Conservation (phyloP, 2,888 invertebrate genomes). For the Odontocolon sp. region DNA sequence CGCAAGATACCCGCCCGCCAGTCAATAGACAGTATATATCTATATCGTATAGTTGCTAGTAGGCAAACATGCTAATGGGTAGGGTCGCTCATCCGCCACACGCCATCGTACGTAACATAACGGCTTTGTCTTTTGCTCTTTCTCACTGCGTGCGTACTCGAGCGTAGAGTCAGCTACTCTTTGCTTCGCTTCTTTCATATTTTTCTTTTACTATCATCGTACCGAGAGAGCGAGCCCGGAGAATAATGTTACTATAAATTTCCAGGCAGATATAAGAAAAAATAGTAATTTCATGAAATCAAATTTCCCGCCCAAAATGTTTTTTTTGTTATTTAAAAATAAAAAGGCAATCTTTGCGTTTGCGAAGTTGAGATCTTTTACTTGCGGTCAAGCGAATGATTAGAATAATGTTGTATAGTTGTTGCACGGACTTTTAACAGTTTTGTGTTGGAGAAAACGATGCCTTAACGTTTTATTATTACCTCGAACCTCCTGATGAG, state of each 20-base stretch:
- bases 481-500: constrained; percentile 35
- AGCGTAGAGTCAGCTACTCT: constrained; percentile 31
- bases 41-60: constrained; percentile 54
- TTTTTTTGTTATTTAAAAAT: too few species aligned
- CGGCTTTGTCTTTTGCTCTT: constrained; percentile 59
- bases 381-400: too few species aligned
- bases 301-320: too few species aligned
- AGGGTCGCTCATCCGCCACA: constrained; percentile 63
- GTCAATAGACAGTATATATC: constrained; percentile 31
- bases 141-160: constrained; percentile 54
- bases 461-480: constrained; percentile 18
- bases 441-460: neutral
- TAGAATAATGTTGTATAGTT: too few species aligned
- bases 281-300: too few species aligned
- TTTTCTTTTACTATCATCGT: constrained; percentile 16
- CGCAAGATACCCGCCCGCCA: constrained; percentile 26
- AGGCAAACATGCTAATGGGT: constrained; percentile 63
- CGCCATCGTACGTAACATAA: constrained; percentile 60
- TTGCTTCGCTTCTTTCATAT: neutral
- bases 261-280: too few species aligned
- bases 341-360: too few species aligned
- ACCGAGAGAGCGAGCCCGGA: neutral
- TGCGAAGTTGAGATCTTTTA: too few species aligned
- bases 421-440: neutral
- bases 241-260: neutral